These are phyloP conservation scores for Saccostrea glomerata DNA, from an alignment of 1,140 invertebrate species.

Conservation along the genomic window DNA sequence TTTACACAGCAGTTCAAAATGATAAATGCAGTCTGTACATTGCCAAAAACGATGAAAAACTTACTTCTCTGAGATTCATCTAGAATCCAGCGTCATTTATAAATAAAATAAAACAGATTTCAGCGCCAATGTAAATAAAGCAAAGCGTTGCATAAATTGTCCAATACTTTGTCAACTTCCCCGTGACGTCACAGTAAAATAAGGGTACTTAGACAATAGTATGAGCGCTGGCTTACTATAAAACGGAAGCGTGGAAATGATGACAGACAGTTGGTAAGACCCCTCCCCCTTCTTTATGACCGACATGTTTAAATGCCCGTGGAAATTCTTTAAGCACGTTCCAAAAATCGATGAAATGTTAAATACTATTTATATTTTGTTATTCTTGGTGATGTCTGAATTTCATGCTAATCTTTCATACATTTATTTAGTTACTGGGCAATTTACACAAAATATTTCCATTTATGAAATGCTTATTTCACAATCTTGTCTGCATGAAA, in stretches of 20 bases:
- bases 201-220: conserved; percentile 24
- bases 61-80: conserved; percentile 36
- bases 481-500: neutral
- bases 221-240: neutral
- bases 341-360: conserved; percentile 18
- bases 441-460: neutral
- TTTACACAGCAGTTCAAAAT: no score
- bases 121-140: conserved; percentile 27
- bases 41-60: neutral
- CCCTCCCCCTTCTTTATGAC: conserved; percentile 11
- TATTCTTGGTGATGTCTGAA: neutral
- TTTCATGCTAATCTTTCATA: neutral
- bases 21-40: no score
- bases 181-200: conserved; percentile 5
- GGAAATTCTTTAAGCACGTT: conserved; percentile 14
- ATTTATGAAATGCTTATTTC: neutral
- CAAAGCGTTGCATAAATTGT: neutral
- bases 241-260: neutral
- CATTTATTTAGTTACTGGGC: neutral
- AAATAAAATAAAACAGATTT: conserved; percentile 36
- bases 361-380: neutral
- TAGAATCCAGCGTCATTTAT: conserved; percentile 36
- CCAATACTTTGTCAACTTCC: conserved; percentile 3
- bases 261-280: conserved; percentile 13
- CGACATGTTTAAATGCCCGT: conserved; percentile 6